Evolutionary conservation across 2,797 vertebrate species (phyloP), one percentile per base, ranked within the genome.

Genomic region (Pseudocheirus occidentalis): DNA sequence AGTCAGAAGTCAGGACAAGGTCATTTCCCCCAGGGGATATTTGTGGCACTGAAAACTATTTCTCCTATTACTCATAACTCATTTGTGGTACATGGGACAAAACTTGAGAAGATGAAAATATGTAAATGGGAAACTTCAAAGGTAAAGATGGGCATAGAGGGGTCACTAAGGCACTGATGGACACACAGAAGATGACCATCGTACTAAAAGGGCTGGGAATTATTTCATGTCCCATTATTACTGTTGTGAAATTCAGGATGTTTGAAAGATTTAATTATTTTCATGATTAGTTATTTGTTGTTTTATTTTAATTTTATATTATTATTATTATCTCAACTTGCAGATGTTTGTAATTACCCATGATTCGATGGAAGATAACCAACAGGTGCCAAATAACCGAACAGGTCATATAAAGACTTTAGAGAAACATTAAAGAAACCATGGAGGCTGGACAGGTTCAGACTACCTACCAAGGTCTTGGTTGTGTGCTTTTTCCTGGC

Each of bases 401-500:
- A 58, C 29, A n/a, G 53, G 13, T 2, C 14, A 0, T 1, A 0
- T 3, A 59, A 1, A 55, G 11, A 18, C 5, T n/a, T 0, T 0
- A 4, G 52, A 0, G 0, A 46, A 87, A 87, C 9, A 27, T 87
- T 27, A 34, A 28, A 92, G 50, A 94, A 90, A 55, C 55, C 57
- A 94, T n/a, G 46, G 94, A 16, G 55, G 93, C 24, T 81, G 40
- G n/a, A 46, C 46, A 24, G n/a, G 18, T 46, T 2, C 7, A 66
- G 21, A 57, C 0, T 31, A 97, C 99, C 12, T 98, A 99, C 99
- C 99, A 24, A 99, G 99, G 97, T 99, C 99, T 98, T 99, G 99
- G 98, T 99, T 99, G 98, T 99, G 99, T 57, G 99, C 99, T 97
- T 99, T 99, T 94, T 99, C 99, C 97, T 99, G 99, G 57, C 99